Evolutionary conservation across 2,888 invertebrate genomes (phyloP).

Genomic region (Xylocampa areola): DNA sequence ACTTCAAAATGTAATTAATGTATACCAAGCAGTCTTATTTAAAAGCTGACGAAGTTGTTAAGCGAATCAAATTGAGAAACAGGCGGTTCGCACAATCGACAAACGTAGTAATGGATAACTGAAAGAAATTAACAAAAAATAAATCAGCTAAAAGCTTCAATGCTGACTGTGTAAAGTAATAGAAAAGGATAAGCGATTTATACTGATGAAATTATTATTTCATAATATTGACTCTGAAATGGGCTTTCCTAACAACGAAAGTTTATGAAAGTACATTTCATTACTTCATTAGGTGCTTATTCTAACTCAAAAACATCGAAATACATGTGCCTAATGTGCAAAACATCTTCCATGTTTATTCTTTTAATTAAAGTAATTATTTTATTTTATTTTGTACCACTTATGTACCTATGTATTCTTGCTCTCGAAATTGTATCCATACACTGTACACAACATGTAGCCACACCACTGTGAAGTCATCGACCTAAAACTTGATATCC

Average conservation of each 20-base stretch:
- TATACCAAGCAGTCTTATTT: slow-evolving; percentile 38
- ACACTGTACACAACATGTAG: neutral
- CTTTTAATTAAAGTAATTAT: too few relatives aligned
- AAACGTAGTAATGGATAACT: slow-evolving; percentile 44
- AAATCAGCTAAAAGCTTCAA: slow-evolving; percentile 7
- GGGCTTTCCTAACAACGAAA: too few relatives aligned
- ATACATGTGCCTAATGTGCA: too few relatives aligned
- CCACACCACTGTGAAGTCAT: neutral
- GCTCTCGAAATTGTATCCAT: too few relatives aligned
- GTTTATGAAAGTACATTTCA: too few relatives aligned
- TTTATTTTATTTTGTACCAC: too few relatives aligned
- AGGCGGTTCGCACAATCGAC: slow-evolving; percentile 25
- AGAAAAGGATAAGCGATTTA: neutral
- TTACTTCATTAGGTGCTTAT: too few relatives aligned
- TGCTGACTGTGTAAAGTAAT: slow-evolving; percentile 15
- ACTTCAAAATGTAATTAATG: slow-evolving; percentile 62
- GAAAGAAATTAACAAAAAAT: slow-evolving; percentile 17
- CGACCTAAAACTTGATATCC: slow-evolving; percentile 16
- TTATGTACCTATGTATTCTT: too few relatives aligned
- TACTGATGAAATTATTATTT: neutral
- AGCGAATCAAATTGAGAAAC: slow-evolving; percentile 14
- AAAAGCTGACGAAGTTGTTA: slow-evolving; percentile 28
- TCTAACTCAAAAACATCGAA: too few relatives aligned
- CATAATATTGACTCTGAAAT: too few relatives aligned
- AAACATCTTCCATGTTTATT: too few relatives aligned